Percentiles rank a stretch among this genome's conserved stretches.
Conservation (phyloP, 2,797 vertebrate species). For the Antrozous pallidus region DNA sequence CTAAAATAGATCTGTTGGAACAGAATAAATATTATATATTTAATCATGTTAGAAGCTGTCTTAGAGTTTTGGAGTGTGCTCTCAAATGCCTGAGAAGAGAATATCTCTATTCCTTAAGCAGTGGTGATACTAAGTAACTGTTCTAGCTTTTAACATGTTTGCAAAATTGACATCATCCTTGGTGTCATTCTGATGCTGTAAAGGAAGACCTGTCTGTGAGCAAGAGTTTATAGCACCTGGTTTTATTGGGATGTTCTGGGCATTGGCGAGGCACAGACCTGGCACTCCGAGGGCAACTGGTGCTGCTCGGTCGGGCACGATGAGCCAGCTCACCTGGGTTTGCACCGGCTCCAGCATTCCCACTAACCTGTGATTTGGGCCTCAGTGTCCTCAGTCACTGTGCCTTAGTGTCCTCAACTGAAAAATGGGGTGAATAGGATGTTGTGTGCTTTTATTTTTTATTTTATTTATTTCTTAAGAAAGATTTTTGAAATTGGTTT, state of each 20-base stretch:
- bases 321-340: not conserved
- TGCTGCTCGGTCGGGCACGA: rapidly evolving
- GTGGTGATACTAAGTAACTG: not conserved
- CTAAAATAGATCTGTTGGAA: not conserved
- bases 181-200: not conserved
- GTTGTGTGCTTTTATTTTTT: not conserved
- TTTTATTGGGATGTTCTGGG: not conserved
- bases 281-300: rapidly evolving
- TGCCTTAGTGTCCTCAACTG: not conserved
- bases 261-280: not conserved
- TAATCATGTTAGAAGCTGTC: not conserved
- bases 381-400: not conserved
- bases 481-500: too few species aligned
- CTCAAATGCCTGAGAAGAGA: not conserved
- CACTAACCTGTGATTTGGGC: not conserved
- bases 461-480: not conserved
- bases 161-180: not conserved
- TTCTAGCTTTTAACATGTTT: not conserved
- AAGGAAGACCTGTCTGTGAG: not conserved
- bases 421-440: not conserved
- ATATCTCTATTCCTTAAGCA: not conserved
- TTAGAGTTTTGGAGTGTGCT: not conserved
- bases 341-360: not conserved
- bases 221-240: rapidly evolving
- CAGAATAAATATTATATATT: not conserved